Evolutionary conservation across 2,797 vertebrate species (phyloP), one percentile per base, ranked within the genome.

Genomic region (Micromesistius poutassou): DNA sequence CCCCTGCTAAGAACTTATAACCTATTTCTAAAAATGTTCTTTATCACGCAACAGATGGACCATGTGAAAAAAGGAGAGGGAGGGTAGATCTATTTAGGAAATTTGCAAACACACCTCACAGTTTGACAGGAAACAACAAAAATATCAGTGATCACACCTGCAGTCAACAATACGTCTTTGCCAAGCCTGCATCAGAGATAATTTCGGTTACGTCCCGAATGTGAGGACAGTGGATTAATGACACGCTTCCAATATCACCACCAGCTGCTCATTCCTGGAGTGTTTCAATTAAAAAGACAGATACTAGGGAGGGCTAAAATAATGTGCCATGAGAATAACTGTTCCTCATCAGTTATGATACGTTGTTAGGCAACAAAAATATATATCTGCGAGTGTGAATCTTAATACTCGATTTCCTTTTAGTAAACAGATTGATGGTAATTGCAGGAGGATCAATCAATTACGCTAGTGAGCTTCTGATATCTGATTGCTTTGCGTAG

Each of bases 261-360:
- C 89, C 89, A 91, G 92, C 90, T 93, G 91, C 84, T 91, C 80
- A 75, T 71, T 74, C 80, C 87, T 77, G 77, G 70, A 81, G 77
- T 76, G 71, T 73, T 77, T 86, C 84, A 81, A 88, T 87, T 90
- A 86, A 76, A 78, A 87, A 83, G 87, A 90, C 81, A 73, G 74
- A 87, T 86, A 81, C 80, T 78, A 74, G 77, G 72, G 81, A 78
- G 74, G 80, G 79, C 83, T 86, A 79, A 33, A 82, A 81, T 81
- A 89, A 85, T 76, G 79, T 80, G 82, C 31, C 78, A 86, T 79
- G 72, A 81, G 84, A 75, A 38, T 68, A 68, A 28, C 10, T 28
- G 62, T 68, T 68, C 62, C 25, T 66, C 62, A 68, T 68, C 62
- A 12, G 9, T 12, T 68, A 12, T 68, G 62, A 68, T 28, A 28